Percentiles rank a stretch among this genome's conserved stretches.
phyloP scores from a whole-genome alignment of 92 coral and sea anemone species.

The Montipora capitata region DNA sequence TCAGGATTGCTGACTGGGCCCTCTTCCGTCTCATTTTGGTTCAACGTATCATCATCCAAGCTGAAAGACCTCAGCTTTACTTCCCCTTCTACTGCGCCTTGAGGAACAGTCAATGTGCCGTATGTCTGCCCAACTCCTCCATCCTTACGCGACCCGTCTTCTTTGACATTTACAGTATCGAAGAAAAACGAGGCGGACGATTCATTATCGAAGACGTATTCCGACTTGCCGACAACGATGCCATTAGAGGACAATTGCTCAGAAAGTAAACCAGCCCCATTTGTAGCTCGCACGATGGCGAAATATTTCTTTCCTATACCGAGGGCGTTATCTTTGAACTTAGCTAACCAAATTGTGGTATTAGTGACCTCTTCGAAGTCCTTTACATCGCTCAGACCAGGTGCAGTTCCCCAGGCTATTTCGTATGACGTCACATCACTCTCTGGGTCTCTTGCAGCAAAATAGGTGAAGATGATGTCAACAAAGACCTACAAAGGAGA shows the following conservation, averaged over 20 bases:
- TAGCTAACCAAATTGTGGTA: constrained; percentile 73
- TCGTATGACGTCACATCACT: constrained; percentile 77
- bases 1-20: constrained; percentile 83
- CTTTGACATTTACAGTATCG: constrained; percentile 86
- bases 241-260: constrained; percentile 77
- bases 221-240: constrained; percentile 80
- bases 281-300: constrained; percentile 82
- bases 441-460: constrained; percentile 73
- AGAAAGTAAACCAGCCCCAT: constrained; percentile 79
- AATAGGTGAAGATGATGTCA: constrained; percentile 82
- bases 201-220: constrained; percentile 73
- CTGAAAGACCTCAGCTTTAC: constrained; percentile 87
- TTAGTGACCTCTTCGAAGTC: constrained; percentile 82
- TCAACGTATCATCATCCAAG: constrained; percentile 68
- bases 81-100: constrained; percentile 90
- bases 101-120: constrained; percentile 89
- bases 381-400: constrained; percentile 62
- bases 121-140: constrained; percentile 90
- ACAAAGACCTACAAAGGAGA: constrained; percentile 52
- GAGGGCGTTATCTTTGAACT: constrained; percentile 57
- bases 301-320: constrained; percentile 68
- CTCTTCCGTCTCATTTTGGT: constrained; percentile 78
- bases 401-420: constrained; percentile 82
- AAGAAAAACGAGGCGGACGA: constrained; percentile 91
- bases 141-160: constrained; percentile 84